Percentiles rank a stretch among this genome's conserved stretches.
Conservation (phyloP, 1,140 invertebrate species). For the Drosophila ambigua region DNA sequence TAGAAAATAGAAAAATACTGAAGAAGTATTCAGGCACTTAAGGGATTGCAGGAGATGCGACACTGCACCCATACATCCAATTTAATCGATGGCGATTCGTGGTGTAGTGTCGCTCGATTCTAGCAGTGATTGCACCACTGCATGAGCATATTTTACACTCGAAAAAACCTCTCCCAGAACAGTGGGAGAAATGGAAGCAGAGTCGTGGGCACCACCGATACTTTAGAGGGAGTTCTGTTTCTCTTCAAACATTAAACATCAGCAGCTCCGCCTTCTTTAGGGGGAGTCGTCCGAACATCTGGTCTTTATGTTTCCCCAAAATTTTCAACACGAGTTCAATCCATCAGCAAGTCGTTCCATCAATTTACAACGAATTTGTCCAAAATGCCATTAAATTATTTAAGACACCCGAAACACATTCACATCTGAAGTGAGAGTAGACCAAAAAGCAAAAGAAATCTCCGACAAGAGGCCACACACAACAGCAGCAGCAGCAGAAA, state of each 20-base stretch:
- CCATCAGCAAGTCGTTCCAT: conserved; percentile 36
- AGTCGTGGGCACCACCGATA: background rate
- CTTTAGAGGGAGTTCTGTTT: no score
- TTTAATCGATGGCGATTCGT: background rate
- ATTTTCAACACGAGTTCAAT: conserved; percentile 38
- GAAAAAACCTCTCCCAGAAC: no score
- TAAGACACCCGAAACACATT: conserved; percentile 27
- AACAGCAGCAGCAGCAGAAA: conserved; percentile 30
- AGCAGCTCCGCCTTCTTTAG: background rate
- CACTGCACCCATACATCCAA: background rate
- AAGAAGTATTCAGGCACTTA: background rate
- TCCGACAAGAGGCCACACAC: conserved; percentile 32
- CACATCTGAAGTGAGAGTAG: conserved; percentile 29
- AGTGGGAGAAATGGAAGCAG: background rate
- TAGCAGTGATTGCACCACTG: no score
- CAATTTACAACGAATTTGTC: conserved; percentile 61
- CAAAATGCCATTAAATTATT: conserved; percentile 46
- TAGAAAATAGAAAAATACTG: conserved; percentile 51
- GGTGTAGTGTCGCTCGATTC: background rate
- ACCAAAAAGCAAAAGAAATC: conserved; percentile 34
- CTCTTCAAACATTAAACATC: background rate
- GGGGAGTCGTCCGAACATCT: conserved; percentile 13
- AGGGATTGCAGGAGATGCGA: background rate
- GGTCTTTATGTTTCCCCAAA: conserved; percentile 13
- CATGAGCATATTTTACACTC: no score